phyloP scores from a whole-genome alignment of 2,888 invertebrate genomes.

The Cinara cedri region DNA sequence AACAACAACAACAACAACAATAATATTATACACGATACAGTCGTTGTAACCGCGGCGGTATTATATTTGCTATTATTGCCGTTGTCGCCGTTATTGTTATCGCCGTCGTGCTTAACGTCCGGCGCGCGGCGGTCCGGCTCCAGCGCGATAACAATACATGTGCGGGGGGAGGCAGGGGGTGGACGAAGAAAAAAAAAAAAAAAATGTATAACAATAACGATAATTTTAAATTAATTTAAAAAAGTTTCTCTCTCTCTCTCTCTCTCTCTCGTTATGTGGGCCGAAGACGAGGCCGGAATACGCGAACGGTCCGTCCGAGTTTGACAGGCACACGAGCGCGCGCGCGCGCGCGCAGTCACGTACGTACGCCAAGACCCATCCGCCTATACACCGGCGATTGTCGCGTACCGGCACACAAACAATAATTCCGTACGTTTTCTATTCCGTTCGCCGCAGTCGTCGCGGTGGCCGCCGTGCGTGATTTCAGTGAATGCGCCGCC shows the following conservation, averaged over 20 bases:
- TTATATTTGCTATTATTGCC: too few species aligned
- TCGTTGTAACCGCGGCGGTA: too few species aligned
- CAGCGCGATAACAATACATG: not conserved
- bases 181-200: not conserved
- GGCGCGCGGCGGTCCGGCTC: not conserved
- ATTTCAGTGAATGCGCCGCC: constrained; percentile 34
- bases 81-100: not conserved
- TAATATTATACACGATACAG: too few species aligned
- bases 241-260: too few species aligned
- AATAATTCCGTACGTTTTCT: not conserved
- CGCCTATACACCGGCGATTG: not conserved
- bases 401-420: too few species aligned
- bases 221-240: constrained; percentile 9
- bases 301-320: not conserved
- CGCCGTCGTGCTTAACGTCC: not conserved
- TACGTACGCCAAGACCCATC: not conserved
- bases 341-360: too few species aligned
- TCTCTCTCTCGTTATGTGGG: too few species aligned
- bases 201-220: not conserved
- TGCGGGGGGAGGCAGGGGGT: too few species aligned
- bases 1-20: too few species aligned
- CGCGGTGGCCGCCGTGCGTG: not conserved
- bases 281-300: constrained; percentile 44
- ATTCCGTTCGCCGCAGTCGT: too few species aligned
- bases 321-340: not conserved